Percentiles rank a stretch among this genome's conserved stretches.
Evolutionary conservation across 1,140 invertebrate species (phyloP).

Genomic region (Eufriesea mexicana): DNA sequence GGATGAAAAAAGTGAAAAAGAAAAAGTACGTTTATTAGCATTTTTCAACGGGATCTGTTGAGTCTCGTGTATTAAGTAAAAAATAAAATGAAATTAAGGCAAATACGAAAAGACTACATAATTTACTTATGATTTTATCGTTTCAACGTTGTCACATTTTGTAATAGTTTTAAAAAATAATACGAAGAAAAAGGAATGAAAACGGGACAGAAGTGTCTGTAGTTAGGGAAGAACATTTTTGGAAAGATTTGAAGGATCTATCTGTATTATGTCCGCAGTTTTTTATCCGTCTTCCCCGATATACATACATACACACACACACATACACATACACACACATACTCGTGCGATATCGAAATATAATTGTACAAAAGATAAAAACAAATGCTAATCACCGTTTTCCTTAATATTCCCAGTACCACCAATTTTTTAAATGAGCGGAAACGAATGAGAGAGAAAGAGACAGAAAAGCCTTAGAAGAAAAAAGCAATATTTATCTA

Average conservation of each 20-base stretch:
- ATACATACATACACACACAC: background rate
- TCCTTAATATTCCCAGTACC: conserved; percentile 18
- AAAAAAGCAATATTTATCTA: background rate
- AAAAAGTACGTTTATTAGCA: background rate
- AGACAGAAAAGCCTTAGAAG: conserved; percentile 14
- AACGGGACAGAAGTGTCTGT: conserved; percentile 13
- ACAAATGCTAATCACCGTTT: background rate
- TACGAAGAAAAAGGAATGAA: conserved; percentile 13
- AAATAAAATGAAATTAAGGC: conserved; percentile 4
- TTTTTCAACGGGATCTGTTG: conserved; percentile 15
- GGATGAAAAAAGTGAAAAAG: conserved; percentile 14
- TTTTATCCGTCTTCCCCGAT: background rate
- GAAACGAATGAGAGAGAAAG: background rate
- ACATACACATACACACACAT: no score
- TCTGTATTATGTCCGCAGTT: background rate
- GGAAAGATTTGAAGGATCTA: conserved; percentile 1
- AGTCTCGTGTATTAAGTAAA: conserved; percentile 11
- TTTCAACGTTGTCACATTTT: conserved; percentile 30
- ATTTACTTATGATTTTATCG: conserved; percentile 29
- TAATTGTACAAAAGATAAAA: conserved; percentile 48
- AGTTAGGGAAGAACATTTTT: conserved; percentile 24
- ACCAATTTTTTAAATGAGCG: conserved; percentile 26
- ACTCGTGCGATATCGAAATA: background rate
- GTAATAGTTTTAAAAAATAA: conserved; percentile 30
- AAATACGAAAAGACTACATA: background rate